Evolutionary conservation across 2,888 invertebrate genomes (phyloP).

Genomic region (Calliscelio sp.): DNA sequence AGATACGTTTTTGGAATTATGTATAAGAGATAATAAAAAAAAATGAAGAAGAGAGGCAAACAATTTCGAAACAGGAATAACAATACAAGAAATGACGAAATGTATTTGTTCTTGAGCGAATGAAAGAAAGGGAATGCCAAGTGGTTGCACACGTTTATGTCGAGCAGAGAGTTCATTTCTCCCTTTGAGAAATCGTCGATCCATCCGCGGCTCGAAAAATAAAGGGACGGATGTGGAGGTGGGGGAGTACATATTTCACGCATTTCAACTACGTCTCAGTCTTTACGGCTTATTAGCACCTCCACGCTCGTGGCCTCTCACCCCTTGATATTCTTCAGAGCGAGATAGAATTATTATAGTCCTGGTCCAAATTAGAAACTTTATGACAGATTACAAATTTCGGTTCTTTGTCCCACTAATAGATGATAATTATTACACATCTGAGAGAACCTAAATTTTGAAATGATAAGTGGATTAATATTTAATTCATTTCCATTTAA

Average conservation of each 20-base stretch:
- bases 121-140: background rate
- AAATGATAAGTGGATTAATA: too few relatives aligned
- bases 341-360: conserved; percentile 17
- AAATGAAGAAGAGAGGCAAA: too few relatives aligned
- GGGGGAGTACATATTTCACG: conserved; percentile 79
- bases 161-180: conserved; percentile 40
- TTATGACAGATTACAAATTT: conserved; percentile 13
- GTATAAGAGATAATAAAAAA: too few relatives aligned
- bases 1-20: conserved; percentile 1
- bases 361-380: conserved; percentile 41
- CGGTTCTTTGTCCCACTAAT: background rate
- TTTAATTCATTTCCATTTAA: too few relatives aligned
- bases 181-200: conserved; percentile 58
- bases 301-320: conserved; percentile 80
- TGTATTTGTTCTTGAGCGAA: background rate
- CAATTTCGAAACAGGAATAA: too few relatives aligned
- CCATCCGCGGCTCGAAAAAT: conserved; percentile 67
- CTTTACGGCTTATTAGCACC: conserved; percentile 84
- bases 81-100: too few relatives aligned
- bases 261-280: conserved; percentile 82
- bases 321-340: conserved; percentile 67
- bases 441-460: too few relatives aligned
- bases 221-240: conserved; percentile 65
- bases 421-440: too few relatives aligned
- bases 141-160: conserved; percentile 15